Evolutionary conservation across 2,113 vertebrate species (phyloP), one percentile per base, ranked within the genome.

Genomic region (Pseudorasbora parva): DNA sequence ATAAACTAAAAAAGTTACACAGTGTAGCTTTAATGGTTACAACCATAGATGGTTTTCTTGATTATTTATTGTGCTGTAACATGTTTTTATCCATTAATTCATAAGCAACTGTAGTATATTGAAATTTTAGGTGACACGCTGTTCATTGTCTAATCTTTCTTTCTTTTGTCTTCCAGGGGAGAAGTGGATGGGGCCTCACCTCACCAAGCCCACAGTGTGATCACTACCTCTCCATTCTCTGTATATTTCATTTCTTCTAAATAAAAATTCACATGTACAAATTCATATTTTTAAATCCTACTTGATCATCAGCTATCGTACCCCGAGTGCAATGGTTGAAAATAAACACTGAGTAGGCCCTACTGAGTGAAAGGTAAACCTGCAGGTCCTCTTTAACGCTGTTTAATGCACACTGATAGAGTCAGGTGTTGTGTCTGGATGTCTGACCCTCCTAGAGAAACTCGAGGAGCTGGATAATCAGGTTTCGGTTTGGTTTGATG

Each of bases 111-210:
- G 21, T 62, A 1, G 5, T n/a, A 49, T 78, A 10, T 57, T n/a
- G 19, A 21, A n/a, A 57, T 57, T 10, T 49, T 10, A 45, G 43
- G 43, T 57, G 4, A 56, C 54, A 79, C 10, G 54, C 9, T 27
- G 27, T 25, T 41, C 2, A 27, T 62, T 79, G 33, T 12, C 43
- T 27, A 30, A 68, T 54, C 47, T 19, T 47, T 27, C 33, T 74
- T 11, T 83, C 33, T 27, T 66, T 81, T 21, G 21, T 90, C 2
- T 92, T 93, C 59, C 84, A 95, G 94, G 94, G 73, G 93, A 94
- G 78, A 92, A 91, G 85, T 94, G 93, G 94, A 73, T 92, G 1
- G 94, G 93, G 73, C 93, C 94, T 82, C 86, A 87, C 15, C 93
- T 93, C 2, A 12, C 47, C 41, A 84, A 85, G 23, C 37, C 82